A percentile compares a stretch with the other conserved stretches of the same genome.
Conservation (phyloP, 1,140 invertebrate species). For the Medauroidea extradentata region DNA sequence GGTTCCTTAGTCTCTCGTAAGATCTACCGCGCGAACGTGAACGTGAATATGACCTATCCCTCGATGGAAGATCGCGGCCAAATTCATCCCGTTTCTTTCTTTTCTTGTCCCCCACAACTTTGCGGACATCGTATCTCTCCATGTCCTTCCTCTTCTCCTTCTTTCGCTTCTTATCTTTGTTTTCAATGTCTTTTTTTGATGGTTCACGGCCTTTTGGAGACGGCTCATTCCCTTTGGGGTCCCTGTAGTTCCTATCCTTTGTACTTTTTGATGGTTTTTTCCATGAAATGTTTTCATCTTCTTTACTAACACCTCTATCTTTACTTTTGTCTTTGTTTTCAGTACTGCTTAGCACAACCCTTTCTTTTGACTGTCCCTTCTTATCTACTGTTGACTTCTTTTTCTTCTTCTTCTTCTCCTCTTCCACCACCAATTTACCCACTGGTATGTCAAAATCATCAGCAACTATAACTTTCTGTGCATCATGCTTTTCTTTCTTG, state of each 20-base stretch:
- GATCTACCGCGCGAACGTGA: conserved; percentile 26
- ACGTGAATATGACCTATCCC: conserved; percentile 27
- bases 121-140: conserved; percentile 74
- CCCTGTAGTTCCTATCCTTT: conserved; percentile 77
- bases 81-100: conserved; percentile 70
- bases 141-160: conserved; percentile 53
- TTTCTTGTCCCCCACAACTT: conserved; percentile 66
- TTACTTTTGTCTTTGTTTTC: conserved; percentile 39
- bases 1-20: neutral
- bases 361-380: conserved; percentile 22
- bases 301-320: conserved; percentile 20
- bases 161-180: conserved; percentile 35
- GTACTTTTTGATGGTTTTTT: conserved; percentile 76
- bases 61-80: conserved; percentile 60
- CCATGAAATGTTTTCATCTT: conserved; percentile 52
- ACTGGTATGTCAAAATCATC: conserved; percentile 15
- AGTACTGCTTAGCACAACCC: conserved; percentile 32
- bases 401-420: conserved; percentile 39
- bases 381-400: conserved; percentile 31
- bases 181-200: conserved; percentile 34
- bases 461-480: neutral
- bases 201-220: conserved; percentile 31
- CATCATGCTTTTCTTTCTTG: conserved; percentile 40
- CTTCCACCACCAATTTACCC: conserved; percentile 37
- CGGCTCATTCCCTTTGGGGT: conserved; percentile 50